phyloP scores from a whole-genome alignment of 2,113 vertebrate species.

The Pitta sordida region DNA sequence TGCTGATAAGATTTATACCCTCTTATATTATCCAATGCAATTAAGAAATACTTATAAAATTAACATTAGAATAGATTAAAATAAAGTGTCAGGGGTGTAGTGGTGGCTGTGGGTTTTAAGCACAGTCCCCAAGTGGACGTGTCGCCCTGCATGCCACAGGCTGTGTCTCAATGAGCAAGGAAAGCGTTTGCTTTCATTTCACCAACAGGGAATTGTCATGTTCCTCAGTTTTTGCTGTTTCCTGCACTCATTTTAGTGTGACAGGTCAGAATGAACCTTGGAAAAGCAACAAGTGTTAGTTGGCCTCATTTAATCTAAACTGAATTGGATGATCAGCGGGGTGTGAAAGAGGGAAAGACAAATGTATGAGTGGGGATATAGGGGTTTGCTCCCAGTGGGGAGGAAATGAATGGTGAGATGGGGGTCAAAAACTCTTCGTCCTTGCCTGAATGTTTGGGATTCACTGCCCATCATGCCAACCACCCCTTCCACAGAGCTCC shows the following conservation, averaged over 20 bases:
- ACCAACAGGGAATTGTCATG: not conserved
- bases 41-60: conserved; percentile 53
- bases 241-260: not conserved
- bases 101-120: conserved; percentile 25
- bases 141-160: not conserved
- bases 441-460: not conserved
- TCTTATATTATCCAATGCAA: conserved; percentile 19
- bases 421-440: not conserved
- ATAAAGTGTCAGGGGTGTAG: not conserved
- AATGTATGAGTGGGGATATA: not conserved
- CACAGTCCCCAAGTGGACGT: not conserved
- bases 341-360: not conserved
- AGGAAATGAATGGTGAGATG: not conserved
- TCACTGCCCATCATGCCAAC: not conserved
- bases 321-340: not conserved
- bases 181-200: not conserved
- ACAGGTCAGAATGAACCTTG: not conserved
- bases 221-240: not conserved
- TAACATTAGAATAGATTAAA: conserved; percentile 41
- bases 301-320: not conserved
- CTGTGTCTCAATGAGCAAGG: not conserved
- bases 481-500: not conserved
- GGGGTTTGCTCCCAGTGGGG: not conserved
- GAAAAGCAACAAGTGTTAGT: not conserved
- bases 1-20: conserved; percentile 37